A percentile compares a stretch with the other conserved stretches of the same genome.
Evolutionary conservation across 2,113 vertebrate species (phyloP).

Genomic region (Balaenoptera acutorostrata): DNA sequence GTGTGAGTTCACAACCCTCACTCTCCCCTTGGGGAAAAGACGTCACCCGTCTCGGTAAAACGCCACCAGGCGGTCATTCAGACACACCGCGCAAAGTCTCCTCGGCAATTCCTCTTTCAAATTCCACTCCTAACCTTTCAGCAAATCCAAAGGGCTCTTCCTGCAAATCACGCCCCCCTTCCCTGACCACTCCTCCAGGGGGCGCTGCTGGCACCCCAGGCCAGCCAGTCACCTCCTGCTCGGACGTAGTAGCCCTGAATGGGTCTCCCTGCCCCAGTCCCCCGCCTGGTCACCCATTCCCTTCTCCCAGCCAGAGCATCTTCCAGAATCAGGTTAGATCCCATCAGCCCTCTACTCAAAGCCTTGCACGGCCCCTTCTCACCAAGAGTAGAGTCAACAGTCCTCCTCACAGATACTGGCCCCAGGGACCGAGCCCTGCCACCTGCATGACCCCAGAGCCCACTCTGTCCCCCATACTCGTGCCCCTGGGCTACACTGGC

Average conservation of each 20-base stretch:
- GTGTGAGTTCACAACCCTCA: background rate
- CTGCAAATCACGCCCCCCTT: no score
- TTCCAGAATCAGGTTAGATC: background rate
- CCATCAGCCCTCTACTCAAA: background rate
- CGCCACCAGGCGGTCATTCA: background rate
- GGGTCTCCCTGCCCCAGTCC: background rate
- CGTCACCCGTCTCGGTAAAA: no score
- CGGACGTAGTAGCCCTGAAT: accelerated
- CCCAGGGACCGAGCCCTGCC: background rate
- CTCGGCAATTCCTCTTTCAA: background rate
- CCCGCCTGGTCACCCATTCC: accelerated
- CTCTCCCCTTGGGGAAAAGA: background rate
- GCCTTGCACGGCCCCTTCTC: background rate
- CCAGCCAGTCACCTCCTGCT: background rate
- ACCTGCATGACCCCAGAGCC: background rate
- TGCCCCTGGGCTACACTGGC: background rate
- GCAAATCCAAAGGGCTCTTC: background rate
- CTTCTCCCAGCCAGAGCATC: background rate
- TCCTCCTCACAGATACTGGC: background rate
- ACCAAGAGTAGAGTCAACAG: no score
- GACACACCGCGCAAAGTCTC: background rate
- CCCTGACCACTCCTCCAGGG: background rate
- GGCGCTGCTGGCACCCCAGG: accelerated
- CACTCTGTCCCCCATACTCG: accelerated
- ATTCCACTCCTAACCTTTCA: background rate